Base-by-base conservation (phyloP, 2,797 vertebrate species). In the Neosilurus mollespiculum region DNA sequence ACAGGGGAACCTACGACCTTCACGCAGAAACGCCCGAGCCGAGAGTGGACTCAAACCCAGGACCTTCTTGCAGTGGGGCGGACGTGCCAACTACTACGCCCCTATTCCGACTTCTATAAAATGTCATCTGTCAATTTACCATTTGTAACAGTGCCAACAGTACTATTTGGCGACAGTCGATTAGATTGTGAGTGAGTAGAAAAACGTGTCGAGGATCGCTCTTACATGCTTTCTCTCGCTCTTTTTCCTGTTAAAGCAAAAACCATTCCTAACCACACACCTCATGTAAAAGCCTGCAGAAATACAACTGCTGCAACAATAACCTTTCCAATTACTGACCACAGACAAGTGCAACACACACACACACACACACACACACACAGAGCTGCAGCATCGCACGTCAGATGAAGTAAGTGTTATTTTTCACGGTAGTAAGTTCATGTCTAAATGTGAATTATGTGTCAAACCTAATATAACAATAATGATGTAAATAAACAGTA, bases 331-430 rank as follows among this genome's bases (percentile, higher is more conserved):
- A 14, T 24, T 7, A 72, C 70, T 75, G 51, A 75, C 71, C 71
- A 56, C 71, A 75, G 56, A 75, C 53, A 34, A 75, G 51, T 56
- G 24, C 26, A 56, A 34, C 71, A 18, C 71, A 66, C 64, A 30
- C 64, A 69, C 56, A 18, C 16, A 18, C 56, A 18, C 56, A 18
- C 16, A 18, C 56, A 34, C 43, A 53, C 43, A 71, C 11, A 71
- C 2, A 53, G 43, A 34, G 24, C 51, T 54, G 71, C n/a, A 30
- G n/a, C 24, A 26, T 24, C 12, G 8, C 70, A 72, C 6, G 15
- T 24, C 8, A n/a, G 49, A 0, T 72, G 70, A 51, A 53, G 49
- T 72, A 26, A 30, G 24, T 75, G 51, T 75, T 56, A 75, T 75
- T 75, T 75, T 75, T 56, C 24, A 75, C 14, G n/a, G 43, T 43